Base-by-base conservation (phyloP, 2,797 vertebrate species). In the Phoxinus dragarum region DNA sequence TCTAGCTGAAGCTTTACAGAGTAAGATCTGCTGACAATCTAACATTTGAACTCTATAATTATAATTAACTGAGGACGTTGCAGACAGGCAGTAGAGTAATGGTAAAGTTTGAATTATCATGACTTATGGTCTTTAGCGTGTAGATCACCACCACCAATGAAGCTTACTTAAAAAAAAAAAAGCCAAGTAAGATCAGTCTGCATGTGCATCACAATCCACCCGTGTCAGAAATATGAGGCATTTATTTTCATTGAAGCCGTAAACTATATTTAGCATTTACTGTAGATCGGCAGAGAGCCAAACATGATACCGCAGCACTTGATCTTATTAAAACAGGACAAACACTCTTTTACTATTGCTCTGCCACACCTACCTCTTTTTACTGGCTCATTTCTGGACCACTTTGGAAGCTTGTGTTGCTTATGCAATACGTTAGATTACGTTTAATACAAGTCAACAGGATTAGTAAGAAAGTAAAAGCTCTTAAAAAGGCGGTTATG, bases 191-290 rank as follows among this genome's bases (percentile, higher is more conserved):
- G 19, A 76, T 47, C 34, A 73, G 61, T 7, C 40, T 16, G 11
- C 69, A 2, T 17, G 19, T 31, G 27, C 10, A 47, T 52, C 49
- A 40, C 49, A 44, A 59, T 54, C 14, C 59, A 74, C 36, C 3
- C 5, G 23, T 31, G 16, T 64, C 14, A 66, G 61, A 34, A 34
- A 84, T 2, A 44, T 5, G 56, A 44, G 19, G 14, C n/a, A 23
- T 64, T 36, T 73, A 56, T 64, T 61, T 69, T 54, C 42, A 73
- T 14, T 59, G 16, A 1, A 34, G 61, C 12, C 27, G 34, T 34
- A 31, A 21, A 40, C 84, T 74, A 71, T 73, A 34, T 80, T 80
- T 74, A 87, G 21, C 12, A 81, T 19, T 21, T 86, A 67, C 0
- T 44, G 72, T 21, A 23, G 75, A 68, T 59, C 52, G 68, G 40